These are phyloP conservation scores for Agrypnia vestita DNA, from an alignment of 1,140 invertebrate genomes.

Conservation along the genomic window DNA sequence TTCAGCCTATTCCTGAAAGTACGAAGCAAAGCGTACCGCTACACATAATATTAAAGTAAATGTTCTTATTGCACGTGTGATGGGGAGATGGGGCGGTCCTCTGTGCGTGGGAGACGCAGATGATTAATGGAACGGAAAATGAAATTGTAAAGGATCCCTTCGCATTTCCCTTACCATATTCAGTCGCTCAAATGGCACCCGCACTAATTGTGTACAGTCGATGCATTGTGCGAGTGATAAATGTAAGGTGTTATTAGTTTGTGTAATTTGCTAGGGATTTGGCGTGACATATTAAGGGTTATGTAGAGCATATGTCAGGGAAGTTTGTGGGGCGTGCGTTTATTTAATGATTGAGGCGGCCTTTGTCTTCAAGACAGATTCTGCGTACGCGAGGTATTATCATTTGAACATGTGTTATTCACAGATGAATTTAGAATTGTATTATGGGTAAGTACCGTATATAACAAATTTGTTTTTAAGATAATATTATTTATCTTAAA, in stretches of 20 bases:
- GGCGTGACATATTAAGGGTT: slow-evolving; percentile 7
- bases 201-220: not conserved
- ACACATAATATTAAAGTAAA: slow-evolving; percentile 51
- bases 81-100: slow-evolving; percentile 11
- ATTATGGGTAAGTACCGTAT: no score
- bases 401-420: no score
- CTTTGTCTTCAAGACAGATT: not conserved
- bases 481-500: no score
- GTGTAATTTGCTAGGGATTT: not conserved
- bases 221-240: slow-evolving; percentile 9
- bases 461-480: no score
- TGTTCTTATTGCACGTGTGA: slow-evolving; percentile 56
- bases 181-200: not conserved
- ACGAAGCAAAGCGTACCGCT: not conserved
- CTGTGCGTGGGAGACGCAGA: slow-evolving; percentile 40
- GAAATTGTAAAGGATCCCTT: slow-evolving; percentile 50
- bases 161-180: not conserved
- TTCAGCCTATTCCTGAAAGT: not conserved
- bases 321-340: slow-evolving; percentile 26
- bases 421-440: no score
- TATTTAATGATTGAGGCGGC: slow-evolving; percentile 22
- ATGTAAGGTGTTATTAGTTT: slow-evolving; percentile 2
- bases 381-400: no score
- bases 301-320: slow-evolving; percentile 28
- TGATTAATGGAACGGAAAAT: slow-evolving; percentile 59